Base-by-base conservation (phyloP, 2,888 invertebrate species). In the Phania funesta region DNA sequence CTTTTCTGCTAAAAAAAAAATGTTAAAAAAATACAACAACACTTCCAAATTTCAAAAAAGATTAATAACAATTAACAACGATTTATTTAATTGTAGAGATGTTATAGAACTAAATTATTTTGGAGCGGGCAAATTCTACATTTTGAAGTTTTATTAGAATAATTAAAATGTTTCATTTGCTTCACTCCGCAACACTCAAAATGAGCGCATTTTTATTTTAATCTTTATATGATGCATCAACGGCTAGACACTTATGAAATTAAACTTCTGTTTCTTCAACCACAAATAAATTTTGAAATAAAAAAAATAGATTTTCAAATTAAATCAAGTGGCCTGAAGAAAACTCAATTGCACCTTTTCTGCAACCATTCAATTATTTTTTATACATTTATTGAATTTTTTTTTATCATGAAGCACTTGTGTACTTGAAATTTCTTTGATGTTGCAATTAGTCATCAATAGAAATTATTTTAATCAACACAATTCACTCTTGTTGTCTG, bases 11-110 rank as follows among this genome's bases (percentile, higher is more conserved):
- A 13, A 24, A 38, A 64, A 67, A 54, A 50, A 48, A 22, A 68
- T 16, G 16, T 29, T 26, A 16, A 29, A 22, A 22, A 26, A 77
- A 44, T 44, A 68, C 68, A 52, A 68, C 68, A 52, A 52, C 38
- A 41, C 5, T 29, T 22, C 9, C 13, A 67, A 54, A 54, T 73
- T 75, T 48, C 18, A 74, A 67, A 70, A 70, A 64, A 65, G 18
- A 68, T 56, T 77, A 73, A 73, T 62, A 68, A 65, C 76, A 81
- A 76, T 81, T 81, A 76, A 76, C 52, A 70, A n/a, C n/a, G n/a
- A n/a, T n/a, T n/a, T n/a, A n/a, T n/a, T n/a, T n/a, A n/a, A n/a
- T n/a, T n/a, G n/a, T n/a, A 75, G 7, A 50, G 56, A 64, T 56
- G 68, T 56, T 67, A 6, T 29, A 29, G 29, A 6, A 7, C 7